phyloP scores from a whole-genome alignment of 2,888 invertebrate genomes.

The Phalera bucephala region DNA sequence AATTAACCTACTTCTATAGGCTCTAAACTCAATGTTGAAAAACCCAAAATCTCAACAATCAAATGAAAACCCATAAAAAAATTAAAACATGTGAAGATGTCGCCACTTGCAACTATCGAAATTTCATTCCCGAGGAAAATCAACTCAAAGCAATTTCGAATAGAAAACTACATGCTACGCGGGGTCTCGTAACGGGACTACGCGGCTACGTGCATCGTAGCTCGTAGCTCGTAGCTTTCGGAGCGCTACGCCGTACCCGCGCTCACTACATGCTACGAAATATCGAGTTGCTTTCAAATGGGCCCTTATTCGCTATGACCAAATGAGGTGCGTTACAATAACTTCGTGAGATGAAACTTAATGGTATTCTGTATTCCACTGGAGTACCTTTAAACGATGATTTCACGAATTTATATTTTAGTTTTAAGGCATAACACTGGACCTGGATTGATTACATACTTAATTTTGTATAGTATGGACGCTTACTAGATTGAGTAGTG shows the following conservation, averaged over 20 bases:
- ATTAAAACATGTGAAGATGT: constrained; percentile 21
- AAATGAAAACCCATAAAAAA: constrained; percentile 21
- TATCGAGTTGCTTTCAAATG: neutral
- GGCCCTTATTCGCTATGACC: too few relatives aligned
- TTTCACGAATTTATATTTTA: too few relatives aligned
- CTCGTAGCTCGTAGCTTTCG: constrained; percentile 5
- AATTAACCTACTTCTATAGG: too few relatives aligned
- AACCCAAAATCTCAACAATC: constrained; percentile 19
- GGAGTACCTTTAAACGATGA: too few relatives aligned
- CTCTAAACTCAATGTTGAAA: too few relatives aligned
- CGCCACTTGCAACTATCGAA: constrained; percentile 20
- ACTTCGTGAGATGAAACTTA: too few relatives aligned
- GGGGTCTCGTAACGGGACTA: constrained; percentile 28
- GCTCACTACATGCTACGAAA: constrained; percentile 15
- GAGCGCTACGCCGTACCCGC: constrained; percentile 20
- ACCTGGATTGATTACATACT: too few relatives aligned
- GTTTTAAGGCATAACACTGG: too few relatives aligned
- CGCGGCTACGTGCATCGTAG: constrained; percentile 26
- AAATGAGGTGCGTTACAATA: too few relatives aligned
- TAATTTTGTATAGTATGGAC: too few relatives aligned
- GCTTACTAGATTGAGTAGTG: too few relatives aligned
- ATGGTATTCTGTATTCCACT: too few relatives aligned
- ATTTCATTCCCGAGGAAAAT: constrained; percentile 15
- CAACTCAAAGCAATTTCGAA: constrained; percentile 35
- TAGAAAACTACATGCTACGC: constrained; percentile 26